phyloP scores from a whole-genome alignment of 2,797 vertebrate genomes.

The Sebastes steindachneri region DNA sequence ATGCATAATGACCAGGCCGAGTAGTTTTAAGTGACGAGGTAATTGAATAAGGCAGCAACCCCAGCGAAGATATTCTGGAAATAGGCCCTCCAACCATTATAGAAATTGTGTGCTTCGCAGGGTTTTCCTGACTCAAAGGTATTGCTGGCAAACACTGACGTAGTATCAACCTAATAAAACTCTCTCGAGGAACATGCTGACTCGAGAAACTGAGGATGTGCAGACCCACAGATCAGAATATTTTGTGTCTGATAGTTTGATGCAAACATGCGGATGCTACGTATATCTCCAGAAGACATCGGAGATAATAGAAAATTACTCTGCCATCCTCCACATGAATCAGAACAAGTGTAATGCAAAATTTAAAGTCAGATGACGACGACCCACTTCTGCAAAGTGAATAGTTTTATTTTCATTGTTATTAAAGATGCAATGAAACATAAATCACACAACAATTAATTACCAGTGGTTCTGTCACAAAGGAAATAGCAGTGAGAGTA shows the following conservation, averaged over 20 bases:
- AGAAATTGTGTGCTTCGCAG: slow-evolving; percentile 2
- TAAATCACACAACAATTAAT: neutral
- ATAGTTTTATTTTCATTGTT: neutral
- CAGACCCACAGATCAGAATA: neutral
- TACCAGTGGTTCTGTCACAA: neutral
- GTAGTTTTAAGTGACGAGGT: slow-evolving; percentile 35
- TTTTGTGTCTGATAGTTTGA: neutral
- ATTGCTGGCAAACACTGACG: neutral
- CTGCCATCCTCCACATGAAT: neutral
- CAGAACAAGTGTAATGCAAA: neutral
- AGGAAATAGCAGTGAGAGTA: neutral
- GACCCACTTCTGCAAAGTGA: neutral
- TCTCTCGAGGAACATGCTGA: neutral
- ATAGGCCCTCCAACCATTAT: slow-evolving; percentile 1
- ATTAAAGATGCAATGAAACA: neutral
- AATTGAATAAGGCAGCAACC: slow-evolving; percentile 31
- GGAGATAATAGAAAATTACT: neutral
- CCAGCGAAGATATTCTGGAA: slow-evolving; percentile 13
- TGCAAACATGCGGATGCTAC: neutral
- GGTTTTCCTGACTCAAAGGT: slow-evolving; percentile 26
- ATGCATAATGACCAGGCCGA: slow-evolving; percentile 4
- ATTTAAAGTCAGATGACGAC: neutral
- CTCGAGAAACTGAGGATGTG: neutral
- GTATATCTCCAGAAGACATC: neutral
- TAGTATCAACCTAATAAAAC: neutral